These are phyloP conservation scores for Sinocyclocheilus maitianheensis DNA, from an alignment of 2,113 vertebrate genomes.

Conservation along the genomic window DNA sequence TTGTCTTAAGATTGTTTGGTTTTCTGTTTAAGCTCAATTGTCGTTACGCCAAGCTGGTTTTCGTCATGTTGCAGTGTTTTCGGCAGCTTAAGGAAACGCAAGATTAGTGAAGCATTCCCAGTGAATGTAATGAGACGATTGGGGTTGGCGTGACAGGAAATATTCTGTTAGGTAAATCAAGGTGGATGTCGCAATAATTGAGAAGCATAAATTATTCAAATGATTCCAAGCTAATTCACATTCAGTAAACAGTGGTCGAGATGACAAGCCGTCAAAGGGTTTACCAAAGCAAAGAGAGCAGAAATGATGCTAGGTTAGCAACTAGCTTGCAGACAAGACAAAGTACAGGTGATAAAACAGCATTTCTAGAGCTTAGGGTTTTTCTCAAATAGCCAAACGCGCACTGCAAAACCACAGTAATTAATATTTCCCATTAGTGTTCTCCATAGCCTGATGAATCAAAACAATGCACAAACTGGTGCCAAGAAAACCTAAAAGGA, in stretches of 20 bases:
- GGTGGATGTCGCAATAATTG: constrained; percentile 78
- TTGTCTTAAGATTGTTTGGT: constrained; percentile 4
- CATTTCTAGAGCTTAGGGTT: neutral
- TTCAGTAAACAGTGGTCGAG: constrained; percentile 71
- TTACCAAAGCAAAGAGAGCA: constrained; percentile 43
- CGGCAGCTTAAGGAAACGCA: neutral
- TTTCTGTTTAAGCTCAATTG: constrained; percentile 17
- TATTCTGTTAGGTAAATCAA: constrained; percentile 69
- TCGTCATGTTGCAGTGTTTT: neutral
- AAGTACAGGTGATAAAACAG: neutral
- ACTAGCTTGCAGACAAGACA: neutral
- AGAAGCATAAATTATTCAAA: constrained; percentile 82
- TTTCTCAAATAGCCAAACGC: neutral
- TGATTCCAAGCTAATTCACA: constrained; percentile 72
- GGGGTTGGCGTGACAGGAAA: constrained; percentile 48
- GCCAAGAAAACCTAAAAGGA: neutral
- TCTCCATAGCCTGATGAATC: neutral
- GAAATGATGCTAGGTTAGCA: constrained; percentile 49
- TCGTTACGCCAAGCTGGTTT: neutral
- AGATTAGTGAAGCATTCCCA: constrained; percentile 24
- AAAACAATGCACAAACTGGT: neutral
- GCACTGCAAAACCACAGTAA: neutral
- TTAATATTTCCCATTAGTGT: neutral
- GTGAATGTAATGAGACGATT: constrained; percentile 13
- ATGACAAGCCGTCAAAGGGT: constrained; percentile 64